Evolutionary conservation across 2,888 invertebrate species (phyloP), one percentile per base, ranked within the genome.

Genomic region (Morpho helenor): DNA sequence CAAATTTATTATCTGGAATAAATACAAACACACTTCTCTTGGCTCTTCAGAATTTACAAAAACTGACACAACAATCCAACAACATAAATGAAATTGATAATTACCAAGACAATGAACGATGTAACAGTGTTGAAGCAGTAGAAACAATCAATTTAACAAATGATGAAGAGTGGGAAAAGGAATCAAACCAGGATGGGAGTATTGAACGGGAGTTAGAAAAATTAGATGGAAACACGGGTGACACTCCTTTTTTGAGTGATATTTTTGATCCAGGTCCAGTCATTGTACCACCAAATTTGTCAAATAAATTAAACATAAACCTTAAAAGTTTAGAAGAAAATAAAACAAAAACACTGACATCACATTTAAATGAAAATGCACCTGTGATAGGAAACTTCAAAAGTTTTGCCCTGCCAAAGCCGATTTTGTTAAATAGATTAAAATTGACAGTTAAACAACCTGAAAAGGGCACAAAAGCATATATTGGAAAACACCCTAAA

Each of bases 371-470:
- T 63, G 87, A 87, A 61, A 82, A 80, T 62, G 78, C 79, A 2
- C 80, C 84, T 31, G 82, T 90, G 46, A 84, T 91, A 72, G 90
- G 89, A 22, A 87, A 82, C 69, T 91, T 91, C 69, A 91, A 90
- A 80, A 91, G 91, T 67, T 91, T 91, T 62, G 91, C 91, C 31
- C 71, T 89, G 49, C 91, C 91, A 8, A 91, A 91, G 76, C 91
- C 91, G 16, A 84, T 91, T 50, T 68, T 90, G 67, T 72, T 91
- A 65, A 90, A 88, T 76, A 82, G 88, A 68, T 78, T 90, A 65
- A 91, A 88, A 77, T 70, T 87, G 64, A 70, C 84, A 5, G 78
- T 86, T 50, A 87, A 87, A 77, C 71, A 77, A 57, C 69, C 77
- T 54, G 87, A 85, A 50, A 86, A 80, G 66, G 72, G 60, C 49